phyloP scores from a whole-genome alignment of 2,888 invertebrate genomes.

The Hydriomena furcata region DNA sequence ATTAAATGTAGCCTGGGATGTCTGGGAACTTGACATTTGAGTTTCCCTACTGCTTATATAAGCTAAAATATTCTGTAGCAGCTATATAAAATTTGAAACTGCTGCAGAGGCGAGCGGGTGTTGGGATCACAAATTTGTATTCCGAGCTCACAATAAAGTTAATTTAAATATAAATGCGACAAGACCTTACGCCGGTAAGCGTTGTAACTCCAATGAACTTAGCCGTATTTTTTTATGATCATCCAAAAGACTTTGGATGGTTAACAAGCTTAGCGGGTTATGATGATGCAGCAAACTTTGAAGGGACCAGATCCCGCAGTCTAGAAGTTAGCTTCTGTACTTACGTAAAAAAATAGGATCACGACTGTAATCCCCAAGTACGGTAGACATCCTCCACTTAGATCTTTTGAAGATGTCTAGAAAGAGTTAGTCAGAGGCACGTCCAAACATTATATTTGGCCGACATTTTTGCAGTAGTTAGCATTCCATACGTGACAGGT shows the following conservation, averaged over 20 bases:
- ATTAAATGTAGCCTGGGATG: too few relatives aligned
- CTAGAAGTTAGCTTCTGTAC: too few relatives aligned
- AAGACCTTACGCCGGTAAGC: slow-evolving; percentile 68
- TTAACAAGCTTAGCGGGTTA: slow-evolving; percentile 58
- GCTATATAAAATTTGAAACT: slow-evolving; percentile 53
- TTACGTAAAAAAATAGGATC: too few relatives aligned
- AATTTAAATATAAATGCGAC: slow-evolving; percentile 79
- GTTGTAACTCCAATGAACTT: slow-evolving; percentile 64
- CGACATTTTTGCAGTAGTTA: too few relatives aligned
- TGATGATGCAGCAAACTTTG: slow-evolving; percentile 48
- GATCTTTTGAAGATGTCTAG: too few relatives aligned
- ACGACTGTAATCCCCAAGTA: too few relatives aligned
- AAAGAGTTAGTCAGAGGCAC: too few relatives aligned
- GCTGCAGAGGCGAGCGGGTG: slow-evolving; percentile 55
- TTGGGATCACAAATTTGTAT: slow-evolving; percentile 75
- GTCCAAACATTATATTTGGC: too few relatives aligned
- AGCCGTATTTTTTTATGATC: slow-evolving; percentile 67
- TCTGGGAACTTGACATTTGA: background rate
- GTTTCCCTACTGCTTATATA: slow-evolving; percentile 6
- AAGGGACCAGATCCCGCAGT: too few relatives aligned
- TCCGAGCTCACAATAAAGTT: slow-evolving; percentile 74
- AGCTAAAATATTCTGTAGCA: slow-evolving; percentile 11
- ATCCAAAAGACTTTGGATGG: slow-evolving; percentile 56
- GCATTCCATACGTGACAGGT: too few relatives aligned
- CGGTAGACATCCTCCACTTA: too few relatives aligned